Evolutionary conservation across 2,113 vertebrate genomes (phyloP).

Genomic region (Gyps fulvus): DNA sequence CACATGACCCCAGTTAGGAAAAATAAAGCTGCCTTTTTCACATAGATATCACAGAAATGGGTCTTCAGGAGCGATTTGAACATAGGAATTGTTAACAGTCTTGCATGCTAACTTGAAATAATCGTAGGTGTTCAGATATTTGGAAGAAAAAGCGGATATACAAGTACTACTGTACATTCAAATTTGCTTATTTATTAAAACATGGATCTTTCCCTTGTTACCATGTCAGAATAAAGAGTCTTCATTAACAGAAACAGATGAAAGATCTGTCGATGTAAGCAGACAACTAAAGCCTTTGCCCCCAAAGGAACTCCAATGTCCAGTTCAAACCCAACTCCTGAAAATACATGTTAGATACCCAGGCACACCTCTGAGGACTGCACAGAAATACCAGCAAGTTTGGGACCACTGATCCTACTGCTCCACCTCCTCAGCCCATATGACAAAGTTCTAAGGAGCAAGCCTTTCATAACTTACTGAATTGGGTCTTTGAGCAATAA

Average conservation of each 20-base stretch:
- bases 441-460: neutral
- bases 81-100: neutral
- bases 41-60: neutral
- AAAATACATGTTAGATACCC: neutral
- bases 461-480: neutral
- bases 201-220: neutral
- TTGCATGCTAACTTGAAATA: neutral
- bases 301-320: neutral
- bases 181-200: neutral
- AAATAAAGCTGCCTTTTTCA: neutral
- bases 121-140: neutral
- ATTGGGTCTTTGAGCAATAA: neutral
- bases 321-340: neutral
- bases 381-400: neutral
- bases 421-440: neutral
- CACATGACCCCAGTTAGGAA: neutral
- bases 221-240: neutral
- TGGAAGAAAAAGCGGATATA: neutral
- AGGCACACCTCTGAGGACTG: neutral
- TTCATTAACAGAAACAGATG: neutral
- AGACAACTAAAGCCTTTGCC: neutral
- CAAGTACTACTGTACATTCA: neutral
- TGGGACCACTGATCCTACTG: neutral
- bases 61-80: neutral
- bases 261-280: neutral